Percentiles rank a stretch among this genome's conserved stretches.
phyloP scores from a whole-genome alignment of 2,797 vertebrate genomes.

The Agapornis canus region DNA sequence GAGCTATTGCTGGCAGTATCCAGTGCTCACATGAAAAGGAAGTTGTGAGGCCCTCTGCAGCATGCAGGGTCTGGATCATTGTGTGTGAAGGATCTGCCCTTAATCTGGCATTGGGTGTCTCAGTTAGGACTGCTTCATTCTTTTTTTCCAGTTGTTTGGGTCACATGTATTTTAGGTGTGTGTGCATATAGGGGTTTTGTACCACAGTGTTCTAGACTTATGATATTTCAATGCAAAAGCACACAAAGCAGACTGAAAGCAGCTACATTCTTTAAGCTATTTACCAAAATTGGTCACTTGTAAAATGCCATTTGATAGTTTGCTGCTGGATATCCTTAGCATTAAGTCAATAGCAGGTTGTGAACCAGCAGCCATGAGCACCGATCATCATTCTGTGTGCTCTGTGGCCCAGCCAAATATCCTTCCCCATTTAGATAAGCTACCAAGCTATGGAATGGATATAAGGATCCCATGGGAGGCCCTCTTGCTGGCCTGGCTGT shows the following conservation, averaged over 20 bases:
- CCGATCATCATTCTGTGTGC: background rate
- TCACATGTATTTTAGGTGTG: background rate
- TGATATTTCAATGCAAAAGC: background rate
- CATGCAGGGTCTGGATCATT: background rate
- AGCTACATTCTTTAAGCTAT: background rate
- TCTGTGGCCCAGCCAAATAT: background rate
- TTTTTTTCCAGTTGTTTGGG: background rate
- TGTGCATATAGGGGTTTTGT: background rate
- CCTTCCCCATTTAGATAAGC: background rate
- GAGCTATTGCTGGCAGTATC: conserved; percentile 50
- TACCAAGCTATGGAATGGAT: background rate
- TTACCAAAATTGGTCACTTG: background rate
- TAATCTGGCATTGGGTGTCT: conserved; percentile 4
- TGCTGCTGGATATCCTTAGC: background rate
- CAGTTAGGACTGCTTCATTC: background rate
- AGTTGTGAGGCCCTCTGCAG: conserved; percentile 46
- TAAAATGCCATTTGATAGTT: background rate
- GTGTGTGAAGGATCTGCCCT: background rate
- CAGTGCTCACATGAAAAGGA: conserved; percentile 42
- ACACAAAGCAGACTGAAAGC: background rate
- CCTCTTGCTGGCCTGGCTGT: background rate
- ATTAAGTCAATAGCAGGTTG: background rate
- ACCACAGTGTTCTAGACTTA: background rate
- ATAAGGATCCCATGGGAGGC: background rate
- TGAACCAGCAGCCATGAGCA: background rate